phyloP scores from a whole-genome alignment of 1,140 invertebrate species.

The Drosophila tropicalis region DNA sequence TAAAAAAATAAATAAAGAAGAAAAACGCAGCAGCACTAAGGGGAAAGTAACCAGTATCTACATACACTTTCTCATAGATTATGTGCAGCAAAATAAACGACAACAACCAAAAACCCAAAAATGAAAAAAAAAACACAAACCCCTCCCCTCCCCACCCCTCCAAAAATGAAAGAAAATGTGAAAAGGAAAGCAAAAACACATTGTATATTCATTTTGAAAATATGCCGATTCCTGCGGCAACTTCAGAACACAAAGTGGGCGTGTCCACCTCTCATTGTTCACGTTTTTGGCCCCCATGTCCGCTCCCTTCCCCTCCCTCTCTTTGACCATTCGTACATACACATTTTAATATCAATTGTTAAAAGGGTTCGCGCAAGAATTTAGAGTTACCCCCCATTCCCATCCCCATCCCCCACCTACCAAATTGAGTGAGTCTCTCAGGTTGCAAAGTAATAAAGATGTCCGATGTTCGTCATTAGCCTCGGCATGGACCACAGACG shows the following conservation, averaged over 20 bases:
- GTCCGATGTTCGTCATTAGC: constrained; percentile 16
- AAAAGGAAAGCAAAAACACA: background rate
- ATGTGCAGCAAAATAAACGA: constrained; percentile 1
- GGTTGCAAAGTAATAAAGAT: constrained; percentile 16
- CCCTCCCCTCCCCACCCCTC: no score
- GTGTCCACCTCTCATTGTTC: constrained; percentile 7
- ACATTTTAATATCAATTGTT: constrained; percentile 20
- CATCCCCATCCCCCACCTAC: background rate
- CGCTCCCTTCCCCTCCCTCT: no score
- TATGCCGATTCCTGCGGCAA: constrained; percentile 12
- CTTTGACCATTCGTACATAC: background rate
- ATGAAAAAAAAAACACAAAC: background rate
- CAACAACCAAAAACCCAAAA: background rate
- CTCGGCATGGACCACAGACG: background rate
- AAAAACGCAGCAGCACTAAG: background rate
- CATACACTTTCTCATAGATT: constrained; percentile 20
- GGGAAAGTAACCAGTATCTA: constrained; percentile 8
- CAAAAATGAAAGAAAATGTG: background rate
- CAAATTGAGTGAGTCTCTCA: constrained; percentile 6
- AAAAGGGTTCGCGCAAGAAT: constrained; percentile 6
- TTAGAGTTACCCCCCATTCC: background rate
- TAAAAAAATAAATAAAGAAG: constrained; percentile 14
- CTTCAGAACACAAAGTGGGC: constrained; percentile 9
- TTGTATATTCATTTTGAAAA: background rate
- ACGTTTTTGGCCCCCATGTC: background rate